Percentiles rank a stretch among this genome's conserved stretches.
phyloP scores from a whole-genome alignment of 2,888 invertebrate species.

The Ormia ochracea region DNA sequence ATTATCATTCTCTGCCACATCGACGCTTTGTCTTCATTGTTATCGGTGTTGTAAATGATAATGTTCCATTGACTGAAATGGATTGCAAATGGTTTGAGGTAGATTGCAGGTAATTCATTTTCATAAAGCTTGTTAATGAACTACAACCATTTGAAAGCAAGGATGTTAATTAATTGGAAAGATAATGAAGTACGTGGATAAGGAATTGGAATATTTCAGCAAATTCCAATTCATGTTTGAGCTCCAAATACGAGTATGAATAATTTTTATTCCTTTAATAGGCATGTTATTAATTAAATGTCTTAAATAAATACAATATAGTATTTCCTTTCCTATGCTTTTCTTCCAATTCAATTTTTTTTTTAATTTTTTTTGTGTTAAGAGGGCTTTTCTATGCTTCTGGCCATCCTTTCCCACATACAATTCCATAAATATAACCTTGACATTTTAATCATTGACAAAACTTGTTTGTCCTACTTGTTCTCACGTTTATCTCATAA shows the following conservation, averaged over 20 bases:
- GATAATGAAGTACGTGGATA: neutral
- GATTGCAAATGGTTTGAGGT: slow-evolving; percentile 37
- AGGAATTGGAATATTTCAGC: neutral
- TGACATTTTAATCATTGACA: slow-evolving; percentile 5
- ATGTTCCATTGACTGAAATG: slow-evolving; percentile 41
- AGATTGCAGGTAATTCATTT: slow-evolving; percentile 54
- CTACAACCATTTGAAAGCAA: neutral
- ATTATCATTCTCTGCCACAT: neutral
- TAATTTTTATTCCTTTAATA: no score
- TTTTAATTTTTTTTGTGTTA: no score
- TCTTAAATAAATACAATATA: no score
- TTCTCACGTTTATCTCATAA: slow-evolving; percentile 36
- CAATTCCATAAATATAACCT: neutral
- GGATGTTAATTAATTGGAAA: slow-evolving; percentile 12
- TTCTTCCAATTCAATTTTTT: no score
- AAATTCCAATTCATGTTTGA: neutral
- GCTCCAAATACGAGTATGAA: no score
- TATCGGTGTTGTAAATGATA: slow-evolving; percentile 37
- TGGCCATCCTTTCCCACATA: no score
- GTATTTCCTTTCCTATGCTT: no score
- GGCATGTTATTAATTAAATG: no score
- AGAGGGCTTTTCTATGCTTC: no score
- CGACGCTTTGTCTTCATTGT: slow-evolving; percentile 20
- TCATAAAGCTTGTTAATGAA: slow-evolving; percentile 24
- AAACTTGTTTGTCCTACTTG: slow-evolving; percentile 5